phyloP scores from a whole-genome alignment of 2,797 vertebrate species.

The Artibeus lituratus region DNA sequence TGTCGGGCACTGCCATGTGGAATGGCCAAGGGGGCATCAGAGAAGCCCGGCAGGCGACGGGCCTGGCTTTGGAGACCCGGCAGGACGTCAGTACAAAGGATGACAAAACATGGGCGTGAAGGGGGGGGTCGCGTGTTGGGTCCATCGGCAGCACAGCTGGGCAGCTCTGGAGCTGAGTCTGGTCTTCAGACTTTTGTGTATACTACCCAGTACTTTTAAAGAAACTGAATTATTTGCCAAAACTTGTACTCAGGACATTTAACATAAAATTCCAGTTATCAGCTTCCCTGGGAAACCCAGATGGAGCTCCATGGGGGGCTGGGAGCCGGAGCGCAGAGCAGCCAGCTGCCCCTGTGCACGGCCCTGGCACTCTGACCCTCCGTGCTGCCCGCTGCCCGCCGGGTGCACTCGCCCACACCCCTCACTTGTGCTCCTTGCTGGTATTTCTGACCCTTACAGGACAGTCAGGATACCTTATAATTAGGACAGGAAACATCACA shows the following conservation, averaged over 20 bases:
- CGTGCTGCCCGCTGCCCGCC: rapidly evolving
- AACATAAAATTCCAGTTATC: neutral
- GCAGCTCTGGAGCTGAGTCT: neutral
- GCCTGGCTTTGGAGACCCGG: neutral
- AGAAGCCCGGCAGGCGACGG: neutral
- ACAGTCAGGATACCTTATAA: neutral
- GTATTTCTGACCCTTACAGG: neutral
- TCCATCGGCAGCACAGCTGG: neutral
- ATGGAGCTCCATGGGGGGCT: neutral
- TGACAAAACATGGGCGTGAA: neutral
- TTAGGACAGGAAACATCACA: neutral
- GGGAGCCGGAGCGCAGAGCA: neutral
- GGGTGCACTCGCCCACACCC: neutral
- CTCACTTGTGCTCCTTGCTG: neutral
- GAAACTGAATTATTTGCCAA: neutral
- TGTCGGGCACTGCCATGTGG: rapidly evolving
- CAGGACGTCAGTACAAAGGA: neutral
- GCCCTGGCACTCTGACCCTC: neutral
- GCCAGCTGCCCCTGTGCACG: neutral
- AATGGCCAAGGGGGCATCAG: neutral
- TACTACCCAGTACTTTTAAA: neutral
- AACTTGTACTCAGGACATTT: neutral
- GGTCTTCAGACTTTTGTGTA: neutral
- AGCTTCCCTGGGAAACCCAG: neutral
- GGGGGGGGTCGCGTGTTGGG: neutral